Evolutionary conservation across 2,797 vertebrate genomes (phyloP), one percentile per base, ranked within the genome.

Genomic region (Catharus ustulatus): DNA sequence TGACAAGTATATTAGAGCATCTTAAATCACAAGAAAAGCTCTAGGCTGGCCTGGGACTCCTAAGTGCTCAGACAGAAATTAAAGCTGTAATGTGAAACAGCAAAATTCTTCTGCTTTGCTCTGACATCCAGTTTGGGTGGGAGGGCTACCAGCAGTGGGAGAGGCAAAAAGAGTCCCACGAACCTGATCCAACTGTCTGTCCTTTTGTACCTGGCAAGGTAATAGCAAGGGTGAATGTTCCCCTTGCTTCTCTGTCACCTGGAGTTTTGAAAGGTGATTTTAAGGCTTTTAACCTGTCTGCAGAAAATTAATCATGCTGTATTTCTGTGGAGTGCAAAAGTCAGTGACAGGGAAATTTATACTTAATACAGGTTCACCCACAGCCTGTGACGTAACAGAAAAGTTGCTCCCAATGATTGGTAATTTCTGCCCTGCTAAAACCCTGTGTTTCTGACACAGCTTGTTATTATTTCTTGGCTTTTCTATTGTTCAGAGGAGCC

Each of bases 41-140:
- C 91, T 75, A 74, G 87, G 89, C 77, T 91, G 64, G 67, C 13
- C 57, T 84, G 46, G 76, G 76, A 43, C 36, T 93, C 63, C 46
- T 74, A 73, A 91, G 89, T 95, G 69, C 61, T 94, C 73, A 90
- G 46, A 46, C 82, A 94, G 59, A 97, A 97, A 96, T 87, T 95
- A 69, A 95, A 96, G 22, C 42, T 84, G 43, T 82, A 40, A 63
- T 66, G 62, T 87, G 90, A 87, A 87, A 49, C 54, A 90, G 59
- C 79, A 83, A 67, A 95, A 89, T 81, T 51, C 52, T 57, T 22
- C 24, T 71, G 40, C 49, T 93, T 69, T 74, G 38, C 78, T 83
- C 48, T 64, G 81, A 66, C 0, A 0, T 23, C 42, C 45, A 57
- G 54, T 30, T 66, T 19, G 17, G 45, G 30, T 14, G 3, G 62